Base-by-base conservation (phyloP, 1,140 invertebrate genomes). In the Metaphire vulgaris region DNA sequence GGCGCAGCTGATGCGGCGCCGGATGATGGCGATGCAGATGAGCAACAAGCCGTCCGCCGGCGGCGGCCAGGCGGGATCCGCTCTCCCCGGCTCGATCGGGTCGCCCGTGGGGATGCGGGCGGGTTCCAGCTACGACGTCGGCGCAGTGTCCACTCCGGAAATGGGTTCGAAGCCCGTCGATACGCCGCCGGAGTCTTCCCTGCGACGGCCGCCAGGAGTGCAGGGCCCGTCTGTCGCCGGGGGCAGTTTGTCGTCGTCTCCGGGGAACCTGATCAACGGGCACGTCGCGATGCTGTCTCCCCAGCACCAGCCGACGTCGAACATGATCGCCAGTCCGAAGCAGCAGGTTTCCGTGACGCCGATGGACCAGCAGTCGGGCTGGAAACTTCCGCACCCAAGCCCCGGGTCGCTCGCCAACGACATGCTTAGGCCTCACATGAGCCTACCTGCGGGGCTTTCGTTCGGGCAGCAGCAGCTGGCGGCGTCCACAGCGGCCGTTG, bases 1-100 rank as follows among this genome's bases (percentile, higher is more conserved):
- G 86, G 92, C 92, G 64, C 92, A 95, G 85, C 86, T 96, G 80
- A 83, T 90, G 76, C 86, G 94, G 80, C 89, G 95, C 78, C 89
- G 95, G 83, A 95, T 97, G 90, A 94, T 94, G 75, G 79, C 82
- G 1, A 86, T 92, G 87, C 41, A 78, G 80, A 71, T 28, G 32
- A 69, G 30, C 32, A 56, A 74, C 67, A 69, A 31, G 69, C 41
- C 41, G 21, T 6, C 6, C 41, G 6, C 6, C 21, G 6, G 41
- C 41, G 41, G 6, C 41, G 41, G 6, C n/a, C 68, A 30, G 21
- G 56, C 14, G 29, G n/a, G 14, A 73, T 68, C 33, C 71, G 72
- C 26, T 69, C 34, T n/a, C 32, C 71, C 29, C n/a, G 30, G n/a
- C 68, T 32, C 1, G 6, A 56, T 56, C 6, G 41, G 41, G 41